phyloP scores from a whole-genome alignment of 2,888 invertebrate species.

The Tetrapedia diversipes region DNA sequence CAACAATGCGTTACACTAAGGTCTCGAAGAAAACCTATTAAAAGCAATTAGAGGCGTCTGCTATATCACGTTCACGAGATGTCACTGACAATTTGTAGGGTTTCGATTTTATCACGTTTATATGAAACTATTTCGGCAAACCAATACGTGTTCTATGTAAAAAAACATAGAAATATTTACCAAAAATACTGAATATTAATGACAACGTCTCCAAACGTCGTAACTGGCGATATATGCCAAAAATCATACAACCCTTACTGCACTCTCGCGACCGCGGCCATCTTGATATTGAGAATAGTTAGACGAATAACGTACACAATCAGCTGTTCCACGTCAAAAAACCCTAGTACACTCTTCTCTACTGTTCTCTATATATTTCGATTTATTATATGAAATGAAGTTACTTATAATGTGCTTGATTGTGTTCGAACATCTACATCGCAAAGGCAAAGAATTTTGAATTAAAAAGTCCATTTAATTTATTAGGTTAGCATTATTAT shows the following conservation, averaged over 20 bases:
- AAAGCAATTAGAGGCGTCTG: slow-evolving; percentile 76
- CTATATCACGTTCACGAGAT: slow-evolving; percentile 73
- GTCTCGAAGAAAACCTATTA: slow-evolving; percentile 60
- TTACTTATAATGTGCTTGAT: neutral
- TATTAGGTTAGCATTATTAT: slow-evolving; percentile 30
- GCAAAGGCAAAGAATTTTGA: neutral
- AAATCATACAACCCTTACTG: slow-evolving; percentile 70
- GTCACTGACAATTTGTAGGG: slow-evolving; percentile 72
- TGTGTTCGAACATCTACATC: neutral
- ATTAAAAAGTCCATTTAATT: neutral
- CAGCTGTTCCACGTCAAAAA: slow-evolving; percentile 69
- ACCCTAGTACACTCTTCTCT: slow-evolving; percentile 45
- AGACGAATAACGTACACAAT: slow-evolving; percentile 53
- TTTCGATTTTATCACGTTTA: slow-evolving; percentile 33
- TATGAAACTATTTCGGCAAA: slow-evolving; percentile 13
- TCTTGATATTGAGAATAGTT: slow-evolving; percentile 67
- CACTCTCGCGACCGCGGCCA: slow-evolving; percentile 71
- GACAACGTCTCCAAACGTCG: slow-evolving; percentile 63
- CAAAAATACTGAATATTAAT: slow-evolving; percentile 64
- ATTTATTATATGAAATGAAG: slow-evolving; percentile 5
- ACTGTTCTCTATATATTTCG: no score
- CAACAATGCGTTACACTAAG: slow-evolving; percentile 45
- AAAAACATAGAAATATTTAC: slow-evolving; percentile 61
- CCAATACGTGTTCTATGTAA: slow-evolving; percentile 1
- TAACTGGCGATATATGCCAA: slow-evolving; percentile 71